phyloP scores from a whole-genome alignment of 1,140 invertebrate species.

The Anastatus disparis region DNA sequence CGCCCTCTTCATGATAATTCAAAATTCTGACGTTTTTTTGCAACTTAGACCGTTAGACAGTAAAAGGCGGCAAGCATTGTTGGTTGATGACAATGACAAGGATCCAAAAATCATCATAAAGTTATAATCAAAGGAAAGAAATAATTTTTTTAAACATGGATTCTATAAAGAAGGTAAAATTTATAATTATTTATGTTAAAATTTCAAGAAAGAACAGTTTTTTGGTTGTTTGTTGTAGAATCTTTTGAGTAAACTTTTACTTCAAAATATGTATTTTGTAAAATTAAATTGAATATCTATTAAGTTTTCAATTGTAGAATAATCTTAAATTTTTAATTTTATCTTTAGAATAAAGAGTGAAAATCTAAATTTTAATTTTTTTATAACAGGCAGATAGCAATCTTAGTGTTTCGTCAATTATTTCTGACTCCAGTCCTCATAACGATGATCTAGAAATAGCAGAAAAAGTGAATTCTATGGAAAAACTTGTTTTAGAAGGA shows the following conservation, averaged over 20 bases:
- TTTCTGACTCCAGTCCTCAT: slow-evolving; percentile 10
- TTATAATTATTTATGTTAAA: not conserved
- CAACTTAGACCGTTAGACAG: no score
- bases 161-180: slow-evolving; percentile 24
- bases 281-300: not conserved
- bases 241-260: no score
- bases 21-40: no score
- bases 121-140: no score
- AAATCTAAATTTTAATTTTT: slow-evolving; percentile 4
- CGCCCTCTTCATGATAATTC: not conserved
- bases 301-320: not conserved
- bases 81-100: no score
- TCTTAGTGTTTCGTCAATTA: slow-evolving; percentile 31
- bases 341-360: not conserved
- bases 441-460: slow-evolving; percentile 25
- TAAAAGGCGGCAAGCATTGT: no score
- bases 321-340: not conserved
- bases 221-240: no score
- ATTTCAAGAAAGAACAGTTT: not conserved
- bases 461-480: slow-evolving; percentile 24
- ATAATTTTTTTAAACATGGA: slow-evolving; percentile 16
- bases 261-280: no score
- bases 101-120: no score
- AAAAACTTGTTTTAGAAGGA: slow-evolving; percentile 45
- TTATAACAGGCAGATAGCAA: slow-evolving; percentile 25